Evolutionary conservation across 35 echinoderm and acorn worm genomes (phyloP).

Genomic region (Lytechinus pictus): DNA sequence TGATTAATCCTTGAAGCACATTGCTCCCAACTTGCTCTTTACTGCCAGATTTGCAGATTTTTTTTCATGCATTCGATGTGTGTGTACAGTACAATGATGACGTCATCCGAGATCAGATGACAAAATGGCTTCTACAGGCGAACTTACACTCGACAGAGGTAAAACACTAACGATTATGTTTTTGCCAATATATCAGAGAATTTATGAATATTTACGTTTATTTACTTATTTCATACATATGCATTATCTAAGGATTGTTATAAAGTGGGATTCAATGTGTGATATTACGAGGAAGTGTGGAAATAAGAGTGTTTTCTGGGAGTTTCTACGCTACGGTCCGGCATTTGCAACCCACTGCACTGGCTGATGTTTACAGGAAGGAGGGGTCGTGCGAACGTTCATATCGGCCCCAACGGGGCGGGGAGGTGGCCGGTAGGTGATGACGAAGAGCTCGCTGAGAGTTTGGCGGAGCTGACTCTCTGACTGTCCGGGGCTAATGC

Average conservation of each 20-base stretch:
- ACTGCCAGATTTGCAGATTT: too few relatives aligned
- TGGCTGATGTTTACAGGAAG: neutral
- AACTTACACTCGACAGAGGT: constrained; percentile 78
- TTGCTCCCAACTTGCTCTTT: too few relatives aligned
- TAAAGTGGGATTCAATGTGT: neutral
- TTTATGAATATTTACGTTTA: neutral
- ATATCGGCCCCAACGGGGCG: neutral
- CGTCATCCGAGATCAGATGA: neutral
- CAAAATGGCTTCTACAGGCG: constrained; percentile 74
- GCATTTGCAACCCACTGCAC: neutral
- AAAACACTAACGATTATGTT: constrained; percentile 44
- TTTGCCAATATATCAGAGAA: neutral
- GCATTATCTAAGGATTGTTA: neutral
- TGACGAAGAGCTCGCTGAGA: neutral
- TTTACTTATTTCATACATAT: neutral
- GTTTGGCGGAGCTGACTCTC: too few relatives aligned
- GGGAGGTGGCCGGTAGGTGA: neutral
- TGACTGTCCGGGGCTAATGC: too few relatives aligned
- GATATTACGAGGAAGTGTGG: neutral
- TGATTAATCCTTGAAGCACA: too few relatives aligned
- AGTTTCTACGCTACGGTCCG: neutral
- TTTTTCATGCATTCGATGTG: too few relatives aligned
- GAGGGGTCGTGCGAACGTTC: neutral
- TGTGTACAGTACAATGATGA: neutral
- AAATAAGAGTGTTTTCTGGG: neutral